These are phyloP conservation scores for Sitta carolinensis DNA, from an alignment of 2,797 vertebrate genomes.

Conservation along the genomic window DNA sequence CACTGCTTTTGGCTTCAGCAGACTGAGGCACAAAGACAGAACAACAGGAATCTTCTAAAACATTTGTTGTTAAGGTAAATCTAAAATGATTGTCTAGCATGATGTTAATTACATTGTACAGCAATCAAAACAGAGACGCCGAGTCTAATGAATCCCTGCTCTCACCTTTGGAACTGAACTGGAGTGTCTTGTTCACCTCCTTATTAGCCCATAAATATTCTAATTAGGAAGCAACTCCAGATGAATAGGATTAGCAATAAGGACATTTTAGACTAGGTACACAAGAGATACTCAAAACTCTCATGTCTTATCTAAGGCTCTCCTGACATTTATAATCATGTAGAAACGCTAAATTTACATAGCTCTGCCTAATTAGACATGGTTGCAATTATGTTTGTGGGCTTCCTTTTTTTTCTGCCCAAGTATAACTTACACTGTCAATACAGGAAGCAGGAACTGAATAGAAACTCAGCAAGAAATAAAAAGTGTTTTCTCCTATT, in stretches of 20 bases:
- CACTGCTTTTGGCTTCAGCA: not conserved
- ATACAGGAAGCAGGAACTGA: slow-evolving; percentile 55
- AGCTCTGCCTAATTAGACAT: slow-evolving; percentile 87
- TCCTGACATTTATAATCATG: slow-evolving; percentile 83
- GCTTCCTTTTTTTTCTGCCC: slow-evolving; percentile 56
- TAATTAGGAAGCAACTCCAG: slow-evolving; percentile 85
- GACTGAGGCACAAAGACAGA: not conserved
- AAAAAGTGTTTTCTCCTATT: slow-evolving; percentile 16
- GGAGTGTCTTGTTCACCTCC: slow-evolving; percentile 84
- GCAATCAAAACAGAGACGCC: slow-evolving; percentile 74
- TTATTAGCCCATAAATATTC: slow-evolving; percentile 91
- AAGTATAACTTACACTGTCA: slow-evolving; percentile 39
- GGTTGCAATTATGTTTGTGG: slow-evolving; percentile 81
- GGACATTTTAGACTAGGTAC: slow-evolving; percentile 66
- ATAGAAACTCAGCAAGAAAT: not conserved
- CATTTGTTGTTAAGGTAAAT: slow-evolving; percentile 61
- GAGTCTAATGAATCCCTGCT: slow-evolving; percentile 75
- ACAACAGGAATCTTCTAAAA: slow-evolving; percentile 46
- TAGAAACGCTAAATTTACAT: slow-evolving; percentile 79
- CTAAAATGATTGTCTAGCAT: slow-evolving; percentile 48
- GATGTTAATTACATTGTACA: slow-evolving; percentile 77
- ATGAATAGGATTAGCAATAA: slow-evolving; percentile 82
- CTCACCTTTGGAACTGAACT: slow-evolving; percentile 82
- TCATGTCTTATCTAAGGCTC: slow-evolving; percentile 76
- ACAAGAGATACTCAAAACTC: slow-evolving; percentile 68